Conservation (phyloP, 2,888 invertebrate species). For the Hedychridium roseum region DNA sequence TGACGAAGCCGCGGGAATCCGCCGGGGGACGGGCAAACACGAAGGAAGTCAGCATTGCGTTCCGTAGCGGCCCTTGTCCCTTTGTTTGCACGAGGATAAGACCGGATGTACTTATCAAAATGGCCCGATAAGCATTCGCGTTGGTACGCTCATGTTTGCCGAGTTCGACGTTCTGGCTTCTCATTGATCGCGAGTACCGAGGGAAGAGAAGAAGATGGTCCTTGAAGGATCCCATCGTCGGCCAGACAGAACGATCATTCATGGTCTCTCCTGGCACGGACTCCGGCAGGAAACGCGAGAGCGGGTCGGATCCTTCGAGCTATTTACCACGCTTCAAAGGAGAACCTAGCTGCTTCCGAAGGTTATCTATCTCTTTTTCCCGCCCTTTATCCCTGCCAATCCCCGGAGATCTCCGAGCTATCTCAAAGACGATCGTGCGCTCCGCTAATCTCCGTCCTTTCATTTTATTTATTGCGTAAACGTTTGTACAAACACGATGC, state of each 20-base stretch:
- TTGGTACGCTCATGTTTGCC: constrained; percentile 29
- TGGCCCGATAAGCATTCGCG: constrained; percentile 32
- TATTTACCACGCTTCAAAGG: constrained; percentile 29
- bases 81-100: constrained; percentile 46
- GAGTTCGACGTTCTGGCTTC: constrained; percentile 26
- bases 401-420: no score
- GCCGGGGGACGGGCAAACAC: no score
- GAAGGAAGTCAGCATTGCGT: no score
- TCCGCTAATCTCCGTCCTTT: no score
- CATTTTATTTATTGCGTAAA: no score
- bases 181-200: constrained; percentile 12
- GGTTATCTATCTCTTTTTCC: constrained; percentile 17
- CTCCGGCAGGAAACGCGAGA: constrained; percentile 29
- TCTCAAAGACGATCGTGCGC: no score
- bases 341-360: constrained; percentile 19
- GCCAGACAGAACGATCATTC: constrained; percentile 38
- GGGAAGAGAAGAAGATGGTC: constrained; percentile 23
- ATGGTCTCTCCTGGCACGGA: constrained; percentile 20
- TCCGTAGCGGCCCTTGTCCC: constrained; percentile 14
- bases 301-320: constrained; percentile 15
- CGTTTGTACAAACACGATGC: no score
- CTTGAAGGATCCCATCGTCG: constrained; percentile 28
- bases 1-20: no score
- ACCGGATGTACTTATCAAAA: constrained; percentile 54
- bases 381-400: background rate